Conservation (phyloP, 2,888 invertebrate species). For the Phrixothrix hirtus region DNA sequence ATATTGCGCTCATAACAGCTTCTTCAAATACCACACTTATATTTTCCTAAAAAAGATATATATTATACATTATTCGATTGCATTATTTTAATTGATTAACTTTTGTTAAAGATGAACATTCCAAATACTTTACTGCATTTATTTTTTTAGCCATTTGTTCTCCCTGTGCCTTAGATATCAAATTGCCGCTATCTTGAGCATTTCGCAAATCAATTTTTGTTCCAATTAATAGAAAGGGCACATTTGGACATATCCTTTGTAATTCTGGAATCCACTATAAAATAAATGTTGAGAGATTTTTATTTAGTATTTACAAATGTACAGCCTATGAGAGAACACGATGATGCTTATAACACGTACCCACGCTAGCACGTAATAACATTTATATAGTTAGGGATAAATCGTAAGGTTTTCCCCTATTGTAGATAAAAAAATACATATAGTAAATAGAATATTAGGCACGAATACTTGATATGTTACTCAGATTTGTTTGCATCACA, state of each 20-base stretch:
- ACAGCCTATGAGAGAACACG: too few species aligned
- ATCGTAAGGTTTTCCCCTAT: too few species aligned
- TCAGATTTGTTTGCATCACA: too few species aligned
- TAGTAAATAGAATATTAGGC: too few species aligned
- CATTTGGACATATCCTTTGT: conserved; percentile 8
- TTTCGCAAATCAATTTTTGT: conserved; percentile 23
- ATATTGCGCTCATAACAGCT: neutral
- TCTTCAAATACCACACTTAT: conserved; percentile 1
- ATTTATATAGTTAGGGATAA: too few species aligned
- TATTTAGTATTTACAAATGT: neutral
- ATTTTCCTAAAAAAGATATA: conserved; percentile 6
- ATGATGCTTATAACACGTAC: too few species aligned
- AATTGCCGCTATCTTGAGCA: conserved; percentile 2
- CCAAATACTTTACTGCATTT: conserved; percentile 17
- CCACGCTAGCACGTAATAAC: too few species aligned
- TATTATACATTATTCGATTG: neutral
- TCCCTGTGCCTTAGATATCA: conserved; percentile 13
- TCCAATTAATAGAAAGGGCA: conserved; percentile 22
- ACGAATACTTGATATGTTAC: too few species aligned
- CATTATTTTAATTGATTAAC: conserved; percentile 1
- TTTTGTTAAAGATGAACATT: conserved; percentile 24
- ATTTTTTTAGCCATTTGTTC: conserved; percentile 18
- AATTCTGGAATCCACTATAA: conserved; percentile 29
- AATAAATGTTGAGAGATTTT: neutral
- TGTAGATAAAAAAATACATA: too few species aligned